phyloP scores from a whole-genome alignment of 2,113 vertebrate genomes.

The Cricetomys ansorgei region DNA sequence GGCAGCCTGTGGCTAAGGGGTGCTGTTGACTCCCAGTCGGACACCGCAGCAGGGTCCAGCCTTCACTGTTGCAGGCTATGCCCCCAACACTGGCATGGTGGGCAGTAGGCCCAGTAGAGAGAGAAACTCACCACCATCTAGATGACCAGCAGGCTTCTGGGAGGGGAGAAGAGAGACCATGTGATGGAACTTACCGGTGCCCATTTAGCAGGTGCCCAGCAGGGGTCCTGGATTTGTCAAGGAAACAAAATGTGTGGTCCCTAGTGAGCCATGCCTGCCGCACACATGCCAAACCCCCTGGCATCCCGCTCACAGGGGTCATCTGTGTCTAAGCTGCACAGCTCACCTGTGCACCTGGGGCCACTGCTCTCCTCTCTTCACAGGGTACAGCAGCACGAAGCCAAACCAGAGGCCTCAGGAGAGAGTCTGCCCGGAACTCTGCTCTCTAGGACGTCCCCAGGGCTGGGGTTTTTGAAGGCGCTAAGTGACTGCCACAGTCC shows the following conservation, averaged over 20 bases:
- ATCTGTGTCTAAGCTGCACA: accelerated
- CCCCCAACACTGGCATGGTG: accelerated
- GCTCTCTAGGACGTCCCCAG: not conserved
- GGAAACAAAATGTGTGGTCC: accelerated
- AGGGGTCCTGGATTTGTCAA: accelerated
- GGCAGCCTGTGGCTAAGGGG: not conserved
- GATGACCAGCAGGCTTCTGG: not conserved
- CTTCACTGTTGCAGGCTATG: accelerated
- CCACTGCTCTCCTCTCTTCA: not conserved
- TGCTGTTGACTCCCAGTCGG: not conserved
- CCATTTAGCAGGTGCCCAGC: accelerated
- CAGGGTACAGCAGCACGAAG: not conserved
- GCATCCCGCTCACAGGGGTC: not conserved
- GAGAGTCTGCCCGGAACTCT: not conserved
- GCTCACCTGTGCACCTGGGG: accelerated
- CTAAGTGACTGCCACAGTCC: constrained; percentile 50
- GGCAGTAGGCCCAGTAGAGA: accelerated
- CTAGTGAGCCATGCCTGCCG: accelerated
- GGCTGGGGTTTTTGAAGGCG: not conserved
- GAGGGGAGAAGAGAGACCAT: not conserved
- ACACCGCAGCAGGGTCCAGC: accelerated
- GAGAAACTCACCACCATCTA: not conserved
- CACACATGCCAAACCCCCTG: accelerated
- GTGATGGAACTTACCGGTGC: accelerated
- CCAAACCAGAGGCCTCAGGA: not conserved